Evolutionary conservation across 2,888 invertebrate genomes (phyloP).

Genomic region (Tipula unca): DNA sequence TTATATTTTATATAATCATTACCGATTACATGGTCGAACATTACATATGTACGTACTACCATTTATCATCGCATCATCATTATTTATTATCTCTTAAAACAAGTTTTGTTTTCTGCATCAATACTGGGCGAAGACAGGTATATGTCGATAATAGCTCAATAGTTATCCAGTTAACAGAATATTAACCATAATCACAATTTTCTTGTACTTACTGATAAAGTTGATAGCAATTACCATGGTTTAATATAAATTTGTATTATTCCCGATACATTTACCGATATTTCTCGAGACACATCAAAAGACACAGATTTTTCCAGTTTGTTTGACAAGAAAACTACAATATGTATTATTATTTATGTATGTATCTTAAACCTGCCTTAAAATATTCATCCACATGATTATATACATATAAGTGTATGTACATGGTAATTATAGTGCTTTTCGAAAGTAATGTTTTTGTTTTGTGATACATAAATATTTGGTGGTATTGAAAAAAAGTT

Average conservation of each 20-base stretch:
- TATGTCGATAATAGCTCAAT: background rate
- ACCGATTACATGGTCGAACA: background rate
- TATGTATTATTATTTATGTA: background rate
- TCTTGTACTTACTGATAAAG: background rate
- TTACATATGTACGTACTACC: background rate
- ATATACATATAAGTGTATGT: background rate
- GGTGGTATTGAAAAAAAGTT: background rate
- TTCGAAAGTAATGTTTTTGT: too few species aligned
- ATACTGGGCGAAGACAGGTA: background rate
- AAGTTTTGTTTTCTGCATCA: background rate
- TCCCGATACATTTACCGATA: background rate
- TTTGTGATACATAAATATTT: background rate
- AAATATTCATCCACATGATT: background rate
- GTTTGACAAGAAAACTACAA: background rate
- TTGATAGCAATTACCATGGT: background rate
- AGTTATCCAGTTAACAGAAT: conserved; percentile 8
- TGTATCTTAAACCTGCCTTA: background rate
- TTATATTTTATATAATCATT: background rate
- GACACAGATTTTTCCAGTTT: background rate
- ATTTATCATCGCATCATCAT: background rate
- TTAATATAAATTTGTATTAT: background rate
- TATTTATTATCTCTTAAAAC: background rate
- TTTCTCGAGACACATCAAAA: background rate
- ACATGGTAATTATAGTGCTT: background rate
- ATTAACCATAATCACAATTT: background rate